A percentile compares a stretch with the other conserved stretches of the same genome.
These are phyloP conservation scores for Blomia tropicalis DNA, from an alignment of 2,888 invertebrate species.

Conservation along the genomic window DNA sequence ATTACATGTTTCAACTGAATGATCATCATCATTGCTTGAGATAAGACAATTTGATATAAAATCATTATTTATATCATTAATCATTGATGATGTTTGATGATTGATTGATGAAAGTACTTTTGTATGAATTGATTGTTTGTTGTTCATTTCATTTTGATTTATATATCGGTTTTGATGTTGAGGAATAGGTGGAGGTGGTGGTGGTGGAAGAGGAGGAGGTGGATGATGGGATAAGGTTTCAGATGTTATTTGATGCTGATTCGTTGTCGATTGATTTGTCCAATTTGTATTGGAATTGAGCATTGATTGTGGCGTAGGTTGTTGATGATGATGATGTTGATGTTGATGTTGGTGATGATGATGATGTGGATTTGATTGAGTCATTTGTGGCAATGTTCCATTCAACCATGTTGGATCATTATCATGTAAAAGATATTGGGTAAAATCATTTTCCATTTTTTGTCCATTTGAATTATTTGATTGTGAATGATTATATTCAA, in stretches of 20 bases:
- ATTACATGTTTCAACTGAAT: background rate
- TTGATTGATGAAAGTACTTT: background rate
- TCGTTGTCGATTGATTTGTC: background rate
- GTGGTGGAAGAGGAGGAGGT: no score
- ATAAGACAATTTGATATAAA: slow-evolving; percentile 5
- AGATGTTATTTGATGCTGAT: background rate
- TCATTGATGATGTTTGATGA: background rate
- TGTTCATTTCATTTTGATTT: background rate
- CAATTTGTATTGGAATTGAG: background rate
- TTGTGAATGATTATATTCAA: background rate
- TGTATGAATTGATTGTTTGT: background rate
- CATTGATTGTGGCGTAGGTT: background rate
- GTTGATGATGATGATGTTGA: slow-evolving; percentile 2
- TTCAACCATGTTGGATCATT: slow-evolving; percentile 9
- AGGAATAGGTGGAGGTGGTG: no score
- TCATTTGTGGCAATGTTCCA: background rate
- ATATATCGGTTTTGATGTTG: no score
- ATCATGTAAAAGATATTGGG: slow-evolving; percentile 6
- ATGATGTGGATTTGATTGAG: no score
- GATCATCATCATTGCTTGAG: slow-evolving; percentile 5
- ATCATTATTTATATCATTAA: background rate
- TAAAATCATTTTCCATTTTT: slow-evolving; percentile 6
- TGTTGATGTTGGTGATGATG: no score
- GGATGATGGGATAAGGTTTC: background rate
- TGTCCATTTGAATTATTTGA: no score